These are phyloP conservation scores for Syrista parreyssii DNA, from an alignment of 2,888 invertebrate genomes.

Conservation along the genomic window DNA sequence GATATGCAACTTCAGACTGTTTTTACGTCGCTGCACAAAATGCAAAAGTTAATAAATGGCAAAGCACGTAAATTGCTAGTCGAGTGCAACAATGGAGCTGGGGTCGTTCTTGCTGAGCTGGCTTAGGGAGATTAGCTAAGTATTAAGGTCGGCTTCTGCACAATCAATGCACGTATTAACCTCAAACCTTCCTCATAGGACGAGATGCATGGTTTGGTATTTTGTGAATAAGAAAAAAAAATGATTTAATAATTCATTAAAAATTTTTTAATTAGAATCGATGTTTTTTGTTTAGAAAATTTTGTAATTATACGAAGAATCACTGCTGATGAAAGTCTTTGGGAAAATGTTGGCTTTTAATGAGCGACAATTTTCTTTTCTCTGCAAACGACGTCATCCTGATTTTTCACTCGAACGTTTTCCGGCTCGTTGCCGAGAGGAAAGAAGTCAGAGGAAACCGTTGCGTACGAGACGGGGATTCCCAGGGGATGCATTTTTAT, in stretches of 20 bases:
- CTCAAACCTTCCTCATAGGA: not conserved
- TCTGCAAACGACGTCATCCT: not conserved
- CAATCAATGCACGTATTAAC: conserved; percentile 23
- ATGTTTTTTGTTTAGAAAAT: fast-evolving
- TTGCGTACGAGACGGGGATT: not conserved
- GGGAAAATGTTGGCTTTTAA: not conserved
- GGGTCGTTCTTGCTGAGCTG: conserved; percentile 20
- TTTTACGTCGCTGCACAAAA: not conserved
- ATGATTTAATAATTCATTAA: not conserved
- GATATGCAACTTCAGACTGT: not conserved
- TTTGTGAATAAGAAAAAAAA: not conserved
- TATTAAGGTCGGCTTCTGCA: conserved; percentile 20
- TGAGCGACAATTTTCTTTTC: not conserved
- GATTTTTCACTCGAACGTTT: not conserved
- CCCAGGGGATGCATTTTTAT: conserved; percentile 6
- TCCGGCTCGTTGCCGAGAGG: not conserved
- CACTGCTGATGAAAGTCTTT: not conserved
- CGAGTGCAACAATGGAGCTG: conserved; percentile 14
- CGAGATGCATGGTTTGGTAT: not conserved
- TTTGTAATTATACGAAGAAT: not conserved
- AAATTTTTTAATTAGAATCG: not conserved
- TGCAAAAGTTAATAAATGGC: not conserved
- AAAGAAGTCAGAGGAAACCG: no score
- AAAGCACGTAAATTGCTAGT: not conserved
- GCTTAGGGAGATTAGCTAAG: conserved; percentile 19